Conservation (phyloP, 2,888 invertebrate species). For the Willowsia nigromaculata region DNA sequence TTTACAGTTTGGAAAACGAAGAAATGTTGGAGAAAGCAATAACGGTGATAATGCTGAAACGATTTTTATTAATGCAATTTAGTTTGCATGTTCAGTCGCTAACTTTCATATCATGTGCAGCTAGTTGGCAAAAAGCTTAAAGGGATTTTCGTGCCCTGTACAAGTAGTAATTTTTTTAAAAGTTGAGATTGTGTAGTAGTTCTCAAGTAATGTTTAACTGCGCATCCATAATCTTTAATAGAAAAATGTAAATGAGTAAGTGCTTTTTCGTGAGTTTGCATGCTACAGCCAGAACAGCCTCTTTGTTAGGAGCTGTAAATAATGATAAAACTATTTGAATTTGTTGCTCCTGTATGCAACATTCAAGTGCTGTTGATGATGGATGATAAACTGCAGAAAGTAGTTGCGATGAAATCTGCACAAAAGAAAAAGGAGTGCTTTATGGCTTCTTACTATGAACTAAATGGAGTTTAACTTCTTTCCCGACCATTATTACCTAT, state of each 20-base stretch:
- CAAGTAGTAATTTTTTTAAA: neutral
- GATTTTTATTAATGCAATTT: neutral
- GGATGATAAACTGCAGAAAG: neutral
- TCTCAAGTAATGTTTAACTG: slow-evolving; percentile 17
- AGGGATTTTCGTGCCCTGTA: neutral
- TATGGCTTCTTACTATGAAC: neutral
- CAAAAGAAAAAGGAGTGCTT: slow-evolving; percentile 5
- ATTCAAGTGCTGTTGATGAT: neutral
- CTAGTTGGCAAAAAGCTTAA: slow-evolving; percentile 3
- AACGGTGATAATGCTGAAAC: neutral
- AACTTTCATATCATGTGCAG: slow-evolving; percentile 10
- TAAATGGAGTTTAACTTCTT: neutral
- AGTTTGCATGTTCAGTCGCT: neutral
- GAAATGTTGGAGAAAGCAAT: slow-evolving; percentile 15
- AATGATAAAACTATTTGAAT: slow-evolving; percentile 8
- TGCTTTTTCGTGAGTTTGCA: slow-evolving; percentile 51
- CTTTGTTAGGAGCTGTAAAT: neutral
- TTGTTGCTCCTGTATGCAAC: neutral
- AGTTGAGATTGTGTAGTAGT: neutral
- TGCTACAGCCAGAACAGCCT: neutral
- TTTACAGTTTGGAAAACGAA: no score
- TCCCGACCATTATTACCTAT: neutral
- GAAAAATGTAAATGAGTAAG: slow-evolving; percentile 35
- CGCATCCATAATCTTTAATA: slow-evolving; percentile 34
- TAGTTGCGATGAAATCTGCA: neutral